phyloP scores from a whole-genome alignment of 1,140 invertebrate genomes.

The Drosophila bipectinata region DNA sequence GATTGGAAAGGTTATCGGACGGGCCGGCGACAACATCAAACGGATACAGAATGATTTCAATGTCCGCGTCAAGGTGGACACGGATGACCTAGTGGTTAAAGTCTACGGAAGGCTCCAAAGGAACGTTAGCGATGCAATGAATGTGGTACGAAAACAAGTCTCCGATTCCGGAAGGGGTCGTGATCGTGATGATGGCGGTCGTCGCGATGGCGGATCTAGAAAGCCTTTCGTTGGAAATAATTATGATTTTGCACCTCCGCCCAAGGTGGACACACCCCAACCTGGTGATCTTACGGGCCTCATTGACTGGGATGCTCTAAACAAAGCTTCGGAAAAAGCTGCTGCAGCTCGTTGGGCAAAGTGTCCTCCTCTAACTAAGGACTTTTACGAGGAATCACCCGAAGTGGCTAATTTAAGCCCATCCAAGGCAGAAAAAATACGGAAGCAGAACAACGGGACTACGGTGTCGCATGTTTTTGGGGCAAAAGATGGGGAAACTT shows the following conservation, averaged over 20 bases:
- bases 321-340: conserved; percentile 81
- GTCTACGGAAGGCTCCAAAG: conserved; percentile 28
- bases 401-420: conserved; percentile 87
- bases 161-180: conserved; percentile 5
- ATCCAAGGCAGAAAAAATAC: conserved; percentile 87
- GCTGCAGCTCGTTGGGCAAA: conserved; percentile 87
- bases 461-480: conserved; percentile 86
- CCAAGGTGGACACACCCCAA: neutral
- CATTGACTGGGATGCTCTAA: conserved; percentile 69
- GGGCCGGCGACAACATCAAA: conserved; percentile 61
- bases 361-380: conserved; percentile 89
- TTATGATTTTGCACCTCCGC: conserved; percentile 26
- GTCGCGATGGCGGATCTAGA: neutral
- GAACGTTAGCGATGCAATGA: conserved; percentile 46
- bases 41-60: conserved; percentile 63
- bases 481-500: conserved; percentile 79
- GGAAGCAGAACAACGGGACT: conserved; percentile 89
- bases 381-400: conserved; percentile 93
- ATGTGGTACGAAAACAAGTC: conserved; percentile 43
- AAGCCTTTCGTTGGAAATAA: neutral
- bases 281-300: conserved; percentile 42
- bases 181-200: neutral
- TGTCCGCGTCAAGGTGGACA: conserved; percentile 65
- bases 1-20: conserved; percentile 71
- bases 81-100: conserved; percentile 12